Base-by-base conservation (phyloP, 2,888 invertebrate genomes). In the Nemapogon koenigi region DNA sequence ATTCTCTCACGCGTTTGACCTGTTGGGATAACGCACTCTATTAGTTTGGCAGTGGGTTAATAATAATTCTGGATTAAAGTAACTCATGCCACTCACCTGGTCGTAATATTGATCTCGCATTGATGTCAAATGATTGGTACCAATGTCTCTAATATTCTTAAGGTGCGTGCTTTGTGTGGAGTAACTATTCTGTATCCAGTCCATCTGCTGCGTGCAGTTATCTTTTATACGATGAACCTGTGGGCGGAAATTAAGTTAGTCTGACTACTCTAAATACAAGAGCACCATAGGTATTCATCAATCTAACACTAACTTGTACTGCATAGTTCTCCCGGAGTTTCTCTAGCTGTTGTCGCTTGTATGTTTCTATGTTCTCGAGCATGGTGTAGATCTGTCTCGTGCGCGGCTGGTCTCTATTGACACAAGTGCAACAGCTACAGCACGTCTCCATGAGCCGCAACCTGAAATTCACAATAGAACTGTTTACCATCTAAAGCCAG, bases 151-250 rank as follows among this genome's bases (percentile, higher is more conserved):
- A 51, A 97, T 90, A 57, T 94, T 94, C 52, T 88, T 85, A 37
- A 94, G 80, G 61, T 94, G 90, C 53, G 88, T 90, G 33, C 92
- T 87, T 70, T 96, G 96, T 25, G 87, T 83, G 51, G 90, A 88
- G 64, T 97, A 97, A 61, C 94, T 95, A 58, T 87, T 91, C 56
- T 94, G 89, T 48, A 97, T 91, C 87, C 92, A 92, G 55, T 96
- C 96, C 76, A 95, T 90, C 75, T 96, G 96, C 60, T 91, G 91
- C 16, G 89, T 86, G 62, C 96, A 97, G 59, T 97, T 96, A 57
- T 96, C 95, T 57, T 91, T 90, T 53, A 97, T 94, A 46, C 91
- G 84, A 64, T 90, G 89, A 49, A 95, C 93, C 88, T 35, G 35
- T 26, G 16, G 16, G 26, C 16, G 13, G 2, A 15, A 17, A 28